Evolutionary conservation across 1,140 invertebrate species (phyloP), one percentile per base, ranked within the genome.

Genomic region (Drosophila yakuba): DNA sequence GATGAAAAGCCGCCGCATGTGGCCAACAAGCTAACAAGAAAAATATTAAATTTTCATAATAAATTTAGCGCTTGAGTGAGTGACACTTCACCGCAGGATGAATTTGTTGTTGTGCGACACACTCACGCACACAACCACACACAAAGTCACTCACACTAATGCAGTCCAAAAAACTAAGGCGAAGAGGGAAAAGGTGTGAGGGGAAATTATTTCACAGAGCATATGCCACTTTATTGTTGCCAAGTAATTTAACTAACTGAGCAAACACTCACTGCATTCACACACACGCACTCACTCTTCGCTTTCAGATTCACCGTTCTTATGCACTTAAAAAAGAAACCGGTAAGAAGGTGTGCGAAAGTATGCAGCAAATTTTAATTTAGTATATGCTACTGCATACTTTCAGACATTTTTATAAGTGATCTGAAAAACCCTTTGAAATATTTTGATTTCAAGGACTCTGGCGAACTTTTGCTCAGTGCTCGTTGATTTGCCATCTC

Each of bases 201-300:
- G 23, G 51, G 41, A 86, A 79, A 86, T 86, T 81, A 78, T 81
- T 86, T 78, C 78, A 86, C 69, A 86, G 82, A 72, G 71, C 58
- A 60, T 38, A 72, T 74, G 80, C 78, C 85, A 90, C 85, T 90
- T 90, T 90, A 90, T 90, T 90, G 85, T 90, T 85, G 80, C 78
- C 85, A 81, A 90, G 80, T 90, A 89, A 90, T 90, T 89, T 85
- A 90, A 90, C 85, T 81, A 85, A 76, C 74, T 73, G 44, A 48
- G 56, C 44, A 73, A 51, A 63, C 67, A 73, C 55, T 80, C 52
- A 56, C 28, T 35, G 44, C 28, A 71, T 58, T 35, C 25, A 32
- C 32, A 32, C 32, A 10, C 12, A 28, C 64, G 55, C 39, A 52
- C 17, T 17, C 52, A 71, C 39, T 54, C 15, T 81, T 76, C 64